Base-by-base conservation (phyloP, 2,888 invertebrate genomes). In the Sminthurinus aureus region DNA sequence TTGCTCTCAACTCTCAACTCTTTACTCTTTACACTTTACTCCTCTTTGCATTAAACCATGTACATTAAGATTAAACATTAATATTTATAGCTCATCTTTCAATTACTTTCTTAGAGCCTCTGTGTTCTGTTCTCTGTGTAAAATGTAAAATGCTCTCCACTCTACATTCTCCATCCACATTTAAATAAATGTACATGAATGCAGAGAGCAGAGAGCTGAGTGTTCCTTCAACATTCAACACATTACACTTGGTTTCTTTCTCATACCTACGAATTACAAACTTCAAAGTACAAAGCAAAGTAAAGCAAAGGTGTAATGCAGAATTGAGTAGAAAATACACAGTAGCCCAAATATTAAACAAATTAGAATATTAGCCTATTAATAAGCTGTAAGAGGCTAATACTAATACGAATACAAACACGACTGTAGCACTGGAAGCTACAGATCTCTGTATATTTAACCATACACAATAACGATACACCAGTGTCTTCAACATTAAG, bases 61-160 rank as follows among this genome's bases (percentile, higher is more conserved):
- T 18, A 18, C 58, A 58, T 58, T 58, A 58, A 9, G 58, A 58
- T 58, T 58, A 58, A 58, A 58, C 71, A 71, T 71, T 71, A 71
- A 71, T 71, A 71, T 71, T 71, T 26, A 71, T 71, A 71, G 71
- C 71, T 24, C 71, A 71, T 71, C 71, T 71, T 20, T 71, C n/a
- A 69, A 69, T 22, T 64, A 15, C 18, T 69, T 22, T 69, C 22
- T 20, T 38, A 38, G 38, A 38, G 38, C 38, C 38, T 15, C 4
- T 58, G 58, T 13, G 13, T 15, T n/a, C n/a, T n/a, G n/a, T n/a
- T n/a, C 38, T 15, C 4, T 58, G 58, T 13, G 13, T 15, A 58
- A 58, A 58, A 58, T 58, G 58, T 9, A 6, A 2, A 2, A 6
- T 2, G 9, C 9, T 58, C 58, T 58, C 58, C 58, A 58, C 0